Evolutionary conservation across 1,140 invertebrate species (phyloP), one percentile per base, ranked within the genome.

Genomic region (Elymnias hypermnestra): DNA sequence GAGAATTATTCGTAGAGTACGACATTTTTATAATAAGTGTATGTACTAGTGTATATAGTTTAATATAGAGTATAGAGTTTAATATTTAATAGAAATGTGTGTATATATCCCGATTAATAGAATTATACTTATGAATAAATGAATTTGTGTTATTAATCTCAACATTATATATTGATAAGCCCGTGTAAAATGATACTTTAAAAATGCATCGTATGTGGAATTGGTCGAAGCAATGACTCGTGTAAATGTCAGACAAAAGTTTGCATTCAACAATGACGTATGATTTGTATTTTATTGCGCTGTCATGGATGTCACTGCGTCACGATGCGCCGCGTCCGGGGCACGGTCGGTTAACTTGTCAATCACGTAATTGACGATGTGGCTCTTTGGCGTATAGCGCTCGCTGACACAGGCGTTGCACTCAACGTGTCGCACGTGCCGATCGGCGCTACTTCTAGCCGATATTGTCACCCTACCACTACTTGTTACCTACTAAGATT

Each of bases 351-450:
- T 77, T 72, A 71, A 66, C 69, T 79, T 75, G 69, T 74, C 72
- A 83, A 70, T 79, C 64, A 73, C 63, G 63, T 70, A 69, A 72
- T 70, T 74, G 69, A 65, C 64, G 63, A 68, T 64, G 67, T 66
- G 63, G 64, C 72, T 71, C 63, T 74, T 59, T 60, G 61, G 53
- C 58, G 57, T 54, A 19, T 41, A 45, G 48, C 57, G 39, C 44
- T 61, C 49, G 73, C 73, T 82, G 75, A 79, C 72, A 71, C 70
- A 72, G 71, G 60, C 63, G 43, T 33, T 52, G 53, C 70, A 60
- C 74, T 74, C 57, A 56, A 74, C 63, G 59, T 39, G 59, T 46
- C 71, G 77, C 72, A 64, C 78, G 74, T 83, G 75, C 75, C 78
- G 70, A 79, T 76, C 70, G 65, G 55, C 57, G 51, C 54, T 65